phyloP scores from a whole-genome alignment of 2,888 invertebrate genomes.

The Hipparchia sbordonii region DNA sequence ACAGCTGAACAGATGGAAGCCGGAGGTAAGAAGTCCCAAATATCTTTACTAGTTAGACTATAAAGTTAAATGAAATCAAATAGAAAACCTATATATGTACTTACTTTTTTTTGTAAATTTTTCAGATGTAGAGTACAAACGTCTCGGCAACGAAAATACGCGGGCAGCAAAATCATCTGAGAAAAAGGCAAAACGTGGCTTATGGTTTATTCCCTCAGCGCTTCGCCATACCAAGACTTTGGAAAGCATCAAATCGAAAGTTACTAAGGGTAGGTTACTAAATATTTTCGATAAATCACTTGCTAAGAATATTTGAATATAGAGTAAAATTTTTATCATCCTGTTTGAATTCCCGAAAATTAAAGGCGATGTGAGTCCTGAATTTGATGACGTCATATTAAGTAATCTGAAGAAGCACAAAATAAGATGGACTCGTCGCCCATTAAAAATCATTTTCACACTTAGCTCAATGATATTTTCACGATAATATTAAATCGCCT shows the following conservation, averaged over 20 bases:
- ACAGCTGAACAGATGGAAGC: conserved; percentile 79
- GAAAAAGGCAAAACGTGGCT: conserved; percentile 66
- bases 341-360: not conserved
- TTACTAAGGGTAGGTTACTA: conserved; percentile 63
- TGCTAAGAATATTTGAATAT: not conserved
- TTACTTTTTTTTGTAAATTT: conserved; percentile 33
- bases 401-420: not conserved
- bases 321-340: not conserved
- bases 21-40: conserved; percentile 58
- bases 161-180: conserved; percentile 56
- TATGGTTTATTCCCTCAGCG: conserved; percentile 80
- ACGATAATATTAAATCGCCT: too few species aligned
- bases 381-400: not conserved
- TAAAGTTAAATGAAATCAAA: not conserved
- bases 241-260: conserved; percentile 77
- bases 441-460: too few species aligned
- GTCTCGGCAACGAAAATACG: conserved; percentile 66
- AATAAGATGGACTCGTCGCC: too few species aligned
- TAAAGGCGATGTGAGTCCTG: not conserved
- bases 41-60: not conserved
- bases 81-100: not conserved
- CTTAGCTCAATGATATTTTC: too few species aligned
- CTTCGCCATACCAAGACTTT: conserved; percentile 77
- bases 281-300: not conserved
- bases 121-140: conserved; percentile 77